A percentile compares a stretch with the other conserved stretches of the same genome.
Conservation (phyloP, 1,140 invertebrate species). For the Tribolium madens region DNA sequence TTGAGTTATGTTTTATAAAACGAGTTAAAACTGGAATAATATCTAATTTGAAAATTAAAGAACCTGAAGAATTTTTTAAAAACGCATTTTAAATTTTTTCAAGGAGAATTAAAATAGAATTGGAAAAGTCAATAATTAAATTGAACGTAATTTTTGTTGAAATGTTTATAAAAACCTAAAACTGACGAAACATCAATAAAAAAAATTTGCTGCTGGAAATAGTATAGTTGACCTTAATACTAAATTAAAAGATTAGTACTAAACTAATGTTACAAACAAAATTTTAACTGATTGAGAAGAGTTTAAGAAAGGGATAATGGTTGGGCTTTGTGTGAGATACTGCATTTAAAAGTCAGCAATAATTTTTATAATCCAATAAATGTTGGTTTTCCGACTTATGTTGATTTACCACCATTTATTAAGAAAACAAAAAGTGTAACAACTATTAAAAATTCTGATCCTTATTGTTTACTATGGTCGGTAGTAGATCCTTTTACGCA, state of each 20-base stretch:
- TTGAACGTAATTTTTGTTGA: slow-evolving; percentile 41
- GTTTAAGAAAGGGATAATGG: slow-evolving; percentile 61
- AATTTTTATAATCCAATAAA: slow-evolving; percentile 57
- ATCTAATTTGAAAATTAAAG: slow-evolving; percentile 45
- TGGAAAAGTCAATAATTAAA: background rate
- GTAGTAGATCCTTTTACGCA: too few species aligned
- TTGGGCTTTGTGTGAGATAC: slow-evolving; percentile 59
- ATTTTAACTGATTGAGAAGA: slow-evolving; percentile 53
- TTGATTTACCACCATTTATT: slow-evolving; percentile 37
- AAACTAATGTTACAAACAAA: slow-evolving; percentile 10
- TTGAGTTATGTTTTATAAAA: slow-evolving; percentile 41
- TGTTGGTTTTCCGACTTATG: background rate
- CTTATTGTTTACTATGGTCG: slow-evolving; percentile 50
- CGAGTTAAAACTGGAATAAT: slow-evolving; percentile 44
- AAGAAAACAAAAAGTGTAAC: slow-evolving; percentile 17
- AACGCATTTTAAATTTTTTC: slow-evolving; percentile 28
- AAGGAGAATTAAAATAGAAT: background rate
- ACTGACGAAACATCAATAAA: slow-evolving; percentile 3
- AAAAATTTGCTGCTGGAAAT: slow-evolving; percentile 44
- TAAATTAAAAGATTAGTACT: slow-evolving; percentile 46
- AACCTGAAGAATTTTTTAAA: slow-evolving; percentile 47
- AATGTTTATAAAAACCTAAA: slow-evolving; percentile 42
- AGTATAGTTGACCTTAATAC: slow-evolving; percentile 36
- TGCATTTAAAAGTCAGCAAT: slow-evolving; percentile 53
- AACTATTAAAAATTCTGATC: slow-evolving; percentile 51